Conservation (phyloP, 2,113 vertebrate genomes). For the Melanocharis versteri region DNA sequence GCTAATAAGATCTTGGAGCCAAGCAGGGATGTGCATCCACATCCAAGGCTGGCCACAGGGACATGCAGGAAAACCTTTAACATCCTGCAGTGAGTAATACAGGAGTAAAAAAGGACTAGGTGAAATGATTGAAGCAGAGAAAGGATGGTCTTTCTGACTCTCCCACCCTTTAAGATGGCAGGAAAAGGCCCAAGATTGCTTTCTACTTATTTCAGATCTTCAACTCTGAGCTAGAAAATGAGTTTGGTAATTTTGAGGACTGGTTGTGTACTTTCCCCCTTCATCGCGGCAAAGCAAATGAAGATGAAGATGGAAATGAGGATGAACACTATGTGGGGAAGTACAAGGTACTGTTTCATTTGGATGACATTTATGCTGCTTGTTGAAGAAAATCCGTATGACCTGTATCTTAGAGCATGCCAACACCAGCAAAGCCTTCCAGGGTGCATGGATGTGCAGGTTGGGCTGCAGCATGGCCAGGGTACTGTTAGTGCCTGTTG, state of each 20-base stretch:
- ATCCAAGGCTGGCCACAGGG: not conserved
- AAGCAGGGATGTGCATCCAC: not conserved
- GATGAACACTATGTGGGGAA: conserved; percentile 86
- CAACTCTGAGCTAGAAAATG: conserved; percentile 82
- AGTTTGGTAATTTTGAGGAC: conserved; percentile 90
- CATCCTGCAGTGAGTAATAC: not conserved
- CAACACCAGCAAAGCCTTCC: not conserved
- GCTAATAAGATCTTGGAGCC: not conserved
- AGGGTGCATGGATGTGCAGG: not conserved
- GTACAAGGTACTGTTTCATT: conserved; percentile 82
- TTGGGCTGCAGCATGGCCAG: not conserved
- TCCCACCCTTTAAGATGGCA: not conserved
- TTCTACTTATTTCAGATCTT: conserved; percentile 78
- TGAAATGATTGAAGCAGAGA: not conserved
- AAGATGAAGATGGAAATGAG: conserved; percentile 82
- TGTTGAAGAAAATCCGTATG: not conserved
- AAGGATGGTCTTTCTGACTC: not conserved
- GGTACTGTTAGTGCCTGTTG: not conserved
- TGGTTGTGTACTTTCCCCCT: conserved; percentile 87
- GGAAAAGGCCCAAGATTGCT: not conserved
- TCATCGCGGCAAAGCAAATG: conserved; percentile 79
- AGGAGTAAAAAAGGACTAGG: not conserved
- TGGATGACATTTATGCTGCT: not conserved
- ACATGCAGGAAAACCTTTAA: not conserved
- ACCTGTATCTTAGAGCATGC: not conserved